Percentiles rank a stretch among this genome's conserved stretches.
phyloP scores from a whole-genome alignment of 64 coral and sea anemone genomes.

The Catalaphyllia jardinei region DNA sequence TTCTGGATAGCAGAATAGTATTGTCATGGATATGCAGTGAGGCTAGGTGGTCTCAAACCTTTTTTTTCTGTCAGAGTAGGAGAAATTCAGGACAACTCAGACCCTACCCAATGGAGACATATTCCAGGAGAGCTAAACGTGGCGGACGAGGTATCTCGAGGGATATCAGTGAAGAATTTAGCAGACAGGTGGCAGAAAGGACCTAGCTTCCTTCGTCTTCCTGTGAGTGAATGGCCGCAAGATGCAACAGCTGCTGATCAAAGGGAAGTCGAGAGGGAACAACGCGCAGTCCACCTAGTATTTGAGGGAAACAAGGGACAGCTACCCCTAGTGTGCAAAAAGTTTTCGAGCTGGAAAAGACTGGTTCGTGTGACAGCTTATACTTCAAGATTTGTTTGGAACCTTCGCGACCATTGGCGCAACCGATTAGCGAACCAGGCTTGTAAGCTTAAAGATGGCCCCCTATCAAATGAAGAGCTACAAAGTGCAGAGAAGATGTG shows the following conservation, averaged over 20 bases:
- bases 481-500: not conserved
- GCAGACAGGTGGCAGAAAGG: constrained; percentile 10
- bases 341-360: not conserved
- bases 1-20: too few relatives aligned
- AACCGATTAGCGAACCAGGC: not conserved
- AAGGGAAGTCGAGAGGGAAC: constrained; percentile 31
- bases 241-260: constrained; percentile 6
- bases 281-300: not conserved
- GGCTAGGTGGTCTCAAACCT: too few relatives aligned
- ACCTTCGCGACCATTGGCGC: not conserved
- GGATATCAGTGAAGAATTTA: constrained; percentile 18
- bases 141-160: constrained; percentile 5
- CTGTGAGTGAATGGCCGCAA: constrained; percentile 28
- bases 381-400: not conserved
- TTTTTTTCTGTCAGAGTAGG: too few relatives aligned
- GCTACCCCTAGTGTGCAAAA: not conserved
- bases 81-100: too few relatives aligned
- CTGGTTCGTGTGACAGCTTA: not conserved
- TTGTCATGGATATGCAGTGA: too few relatives aligned
- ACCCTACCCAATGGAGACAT: constrained; percentile 15
- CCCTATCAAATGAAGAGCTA: constrained; percentile 13
- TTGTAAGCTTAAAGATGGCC: constrained; percentile 26
- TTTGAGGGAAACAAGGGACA: not conserved
- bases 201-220: constrained; percentile 19
- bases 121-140: constrained; percentile 15